These are phyloP conservation scores for Anhinga anhinga DNA, from an alignment of 2,113 vertebrate genomes.

Conservation along the genomic window DNA sequence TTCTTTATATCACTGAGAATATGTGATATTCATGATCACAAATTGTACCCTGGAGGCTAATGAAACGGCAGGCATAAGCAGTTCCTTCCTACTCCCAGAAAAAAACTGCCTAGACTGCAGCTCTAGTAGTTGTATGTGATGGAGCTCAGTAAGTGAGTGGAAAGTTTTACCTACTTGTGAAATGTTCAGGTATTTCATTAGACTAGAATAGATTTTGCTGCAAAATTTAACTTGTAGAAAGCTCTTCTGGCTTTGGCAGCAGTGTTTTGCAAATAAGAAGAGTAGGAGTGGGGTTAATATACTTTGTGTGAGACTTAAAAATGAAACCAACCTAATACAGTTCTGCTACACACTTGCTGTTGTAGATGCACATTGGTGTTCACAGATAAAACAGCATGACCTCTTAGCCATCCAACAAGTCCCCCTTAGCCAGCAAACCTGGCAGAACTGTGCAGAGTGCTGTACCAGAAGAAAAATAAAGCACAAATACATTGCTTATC, in stretches of 20 bases:
- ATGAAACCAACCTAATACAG: background rate
- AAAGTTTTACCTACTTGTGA: background rate
- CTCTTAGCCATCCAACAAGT: background rate
- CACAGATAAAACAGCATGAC: background rate
- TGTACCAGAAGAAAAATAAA: background rate
- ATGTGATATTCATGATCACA: background rate
- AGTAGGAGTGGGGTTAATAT: background rate
- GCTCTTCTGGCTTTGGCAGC: background rate
- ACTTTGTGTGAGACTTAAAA: background rate
- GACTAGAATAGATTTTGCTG: background rate
- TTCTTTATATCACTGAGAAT: background rate
- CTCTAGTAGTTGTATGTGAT: background rate
- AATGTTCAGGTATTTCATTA: conserved; percentile 12
- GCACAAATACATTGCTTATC: background rate
- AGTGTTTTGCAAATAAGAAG: background rate
- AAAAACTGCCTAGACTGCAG: conserved; percentile 34
- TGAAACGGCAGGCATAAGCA: background rate
- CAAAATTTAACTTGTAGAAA: conserved; percentile 7
- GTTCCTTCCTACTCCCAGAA: background rate
- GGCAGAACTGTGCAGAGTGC: background rate
- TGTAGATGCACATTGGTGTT: background rate
- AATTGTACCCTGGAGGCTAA: background rate
- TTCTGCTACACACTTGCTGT: background rate
- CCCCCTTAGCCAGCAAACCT: background rate
- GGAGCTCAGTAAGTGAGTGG: background rate